Evolutionary conservation across 2,797 vertebrate species (phyloP), one percentile per base, ranked within the genome.

Genomic region (Pangasius djambal): DNA sequence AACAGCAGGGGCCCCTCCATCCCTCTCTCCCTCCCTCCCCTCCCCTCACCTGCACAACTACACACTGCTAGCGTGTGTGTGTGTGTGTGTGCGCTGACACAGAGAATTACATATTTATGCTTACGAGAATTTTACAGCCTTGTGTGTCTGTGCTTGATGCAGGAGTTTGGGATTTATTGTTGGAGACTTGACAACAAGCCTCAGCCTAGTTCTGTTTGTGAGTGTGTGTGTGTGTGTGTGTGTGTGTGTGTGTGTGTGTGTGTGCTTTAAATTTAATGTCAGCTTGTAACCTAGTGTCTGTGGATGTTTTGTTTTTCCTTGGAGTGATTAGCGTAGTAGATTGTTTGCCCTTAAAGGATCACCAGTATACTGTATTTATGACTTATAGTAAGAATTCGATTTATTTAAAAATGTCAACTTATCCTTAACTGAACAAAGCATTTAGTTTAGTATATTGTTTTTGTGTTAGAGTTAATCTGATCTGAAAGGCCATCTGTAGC

Each of bases 261-360:
- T 93, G 93, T 92, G 91, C 93, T 93, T 94, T 94, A 88, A 94
- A 93, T 92, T 93, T 95, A 92, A 95, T 93, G 93, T 93, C 90
- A 90, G 91, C 92, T 91, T 92, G 91, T 92, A 65, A 70, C 59
- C 55, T 69, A 59, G 63, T 84, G 89, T 63, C 52, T 65, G 44
- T 79, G 65, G 50, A 83, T 63, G 52, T 40, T 85, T 88, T 25
- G 79, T 87, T 57, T 78, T 86, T 65, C 40, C 63, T 91, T 90
- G 75, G 87, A 89, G 63, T 86, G 69, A 86, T 91, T 92, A 84
- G 70, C 34, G 65, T 72, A 25, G 87, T 82, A 78, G 77, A 88
- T 37, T 34, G 63, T 86, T 55, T 67, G 79, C 63, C n/a, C 40
- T 72, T 34, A 44, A 48, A 65, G 44, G 37, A 63, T 10, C 37